phyloP scores from a whole-genome alignment of 2,113 vertebrate species.

The Triplophysa siluroides region DNA sequence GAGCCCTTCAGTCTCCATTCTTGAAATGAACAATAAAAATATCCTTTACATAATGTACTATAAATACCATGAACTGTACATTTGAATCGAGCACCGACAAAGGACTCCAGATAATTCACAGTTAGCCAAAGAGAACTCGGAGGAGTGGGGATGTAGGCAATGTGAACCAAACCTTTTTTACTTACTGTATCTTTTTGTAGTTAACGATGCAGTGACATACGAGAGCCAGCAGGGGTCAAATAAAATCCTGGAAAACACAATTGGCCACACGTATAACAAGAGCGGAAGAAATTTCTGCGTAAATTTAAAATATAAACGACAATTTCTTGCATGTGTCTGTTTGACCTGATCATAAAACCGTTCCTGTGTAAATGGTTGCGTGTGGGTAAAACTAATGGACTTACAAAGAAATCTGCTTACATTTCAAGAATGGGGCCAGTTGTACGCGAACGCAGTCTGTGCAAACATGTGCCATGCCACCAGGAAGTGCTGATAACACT shows the following conservation, averaged over 20 bases:
- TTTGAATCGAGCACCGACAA: conserved; percentile 56
- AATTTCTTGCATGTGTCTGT: too few relatives aligned
- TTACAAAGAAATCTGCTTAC: background rate
- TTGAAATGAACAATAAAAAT: conserved; percentile 52
- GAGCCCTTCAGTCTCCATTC: conserved; percentile 50
- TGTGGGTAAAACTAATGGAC: background rate
- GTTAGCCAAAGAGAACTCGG: conserved; percentile 71
- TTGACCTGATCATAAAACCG: too few relatives aligned
- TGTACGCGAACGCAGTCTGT: background rate
- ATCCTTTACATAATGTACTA: conserved; percentile 59
- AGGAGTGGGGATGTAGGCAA: conserved; percentile 50
- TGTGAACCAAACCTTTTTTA: background rate
- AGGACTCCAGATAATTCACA: conserved; percentile 68
- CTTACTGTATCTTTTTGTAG: too few relatives aligned
- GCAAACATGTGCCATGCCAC: background rate
- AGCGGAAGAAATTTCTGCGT: too few relatives aligned
- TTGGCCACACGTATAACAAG: too few relatives aligned
- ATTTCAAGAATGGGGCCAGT: background rate
- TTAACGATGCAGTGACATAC: background rate
- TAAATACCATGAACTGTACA: conserved; percentile 73
- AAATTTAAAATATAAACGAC: too few relatives aligned
- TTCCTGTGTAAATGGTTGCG: background rate
- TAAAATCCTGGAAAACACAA: too few relatives aligned
- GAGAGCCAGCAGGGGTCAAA: background rate
- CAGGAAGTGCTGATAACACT: background rate